Conservation (phyloP, 2,113 vertebrate species). For the Paedocypris sp. region DNA sequence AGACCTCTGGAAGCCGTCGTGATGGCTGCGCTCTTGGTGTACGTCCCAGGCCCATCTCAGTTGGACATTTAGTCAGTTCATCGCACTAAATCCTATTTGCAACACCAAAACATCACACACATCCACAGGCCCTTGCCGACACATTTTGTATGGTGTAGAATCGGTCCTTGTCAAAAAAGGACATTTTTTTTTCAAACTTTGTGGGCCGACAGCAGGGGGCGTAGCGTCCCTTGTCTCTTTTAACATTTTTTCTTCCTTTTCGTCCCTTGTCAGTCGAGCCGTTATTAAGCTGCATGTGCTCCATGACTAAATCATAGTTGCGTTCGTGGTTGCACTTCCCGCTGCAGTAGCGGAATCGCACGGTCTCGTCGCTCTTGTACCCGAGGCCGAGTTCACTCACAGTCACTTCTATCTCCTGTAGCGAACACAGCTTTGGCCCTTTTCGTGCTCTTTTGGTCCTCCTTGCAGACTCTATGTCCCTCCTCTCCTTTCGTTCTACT, state of each 20-base stretch:
- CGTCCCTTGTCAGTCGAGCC: constrained; percentile 29
- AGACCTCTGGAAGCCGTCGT: too few relatives aligned
- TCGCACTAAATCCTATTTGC: too few relatives aligned
- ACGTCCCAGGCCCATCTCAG: too few relatives aligned
- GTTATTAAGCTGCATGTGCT: constrained; percentile 58
- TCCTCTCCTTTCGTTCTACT: constrained; percentile 56
- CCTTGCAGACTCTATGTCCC: constrained; percentile 30
- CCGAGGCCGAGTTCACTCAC: constrained; percentile 86
- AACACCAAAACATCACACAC: constrained; percentile 70
- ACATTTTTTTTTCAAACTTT: constrained; percentile 78
- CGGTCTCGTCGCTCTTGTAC: constrained; percentile 82
- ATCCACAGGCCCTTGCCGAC: constrained; percentile 83
- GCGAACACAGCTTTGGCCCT: constrained; percentile 60
- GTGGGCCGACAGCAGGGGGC: constrained; percentile 83
- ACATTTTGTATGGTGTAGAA: constrained; percentile 82
- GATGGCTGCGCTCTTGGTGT: too few relatives aligned
- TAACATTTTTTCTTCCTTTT: constrained; percentile 53
- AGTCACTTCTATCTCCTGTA: constrained; percentile 73
- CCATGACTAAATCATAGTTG: constrained; percentile 84
- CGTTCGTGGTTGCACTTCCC: constrained; percentile 71
- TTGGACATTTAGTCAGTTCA: too few relatives aligned
- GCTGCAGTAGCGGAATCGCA: constrained; percentile 88
- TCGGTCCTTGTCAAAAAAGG: constrained; percentile 75
- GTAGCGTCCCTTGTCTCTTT: constrained; percentile 67
- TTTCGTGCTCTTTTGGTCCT: constrained; percentile 74